Evolutionary conservation across 2,888 invertebrate genomes (phyloP).

Genomic region (Pristionchus entomophagus): DNA sequence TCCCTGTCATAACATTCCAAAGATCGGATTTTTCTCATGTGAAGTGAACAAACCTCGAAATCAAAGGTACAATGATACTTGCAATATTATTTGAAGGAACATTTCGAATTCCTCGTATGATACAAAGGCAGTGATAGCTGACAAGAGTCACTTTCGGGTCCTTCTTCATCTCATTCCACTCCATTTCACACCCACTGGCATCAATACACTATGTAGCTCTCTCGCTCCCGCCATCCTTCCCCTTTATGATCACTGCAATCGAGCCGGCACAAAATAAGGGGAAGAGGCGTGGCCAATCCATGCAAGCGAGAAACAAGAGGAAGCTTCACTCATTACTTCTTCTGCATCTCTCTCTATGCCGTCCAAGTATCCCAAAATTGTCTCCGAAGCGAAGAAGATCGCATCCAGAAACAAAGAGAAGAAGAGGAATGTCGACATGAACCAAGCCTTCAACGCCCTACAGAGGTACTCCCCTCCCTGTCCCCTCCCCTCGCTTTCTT

Average conservation of each 20-base stretch:
- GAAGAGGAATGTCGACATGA: conserved; percentile 50
- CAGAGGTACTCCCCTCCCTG: conserved; percentile 16
- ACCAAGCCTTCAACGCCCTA: conserved; percentile 50
- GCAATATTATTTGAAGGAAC: too few relatives aligned
- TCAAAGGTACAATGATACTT: too few relatives aligned
- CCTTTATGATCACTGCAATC: conserved; percentile 10
- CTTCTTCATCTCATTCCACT: neutral
- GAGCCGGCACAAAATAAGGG: neutral
- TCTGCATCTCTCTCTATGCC: conserved; percentile 6
- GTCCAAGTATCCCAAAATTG: conserved; percentile 5
- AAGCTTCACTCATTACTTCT: neutral
- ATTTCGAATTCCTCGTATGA: too few relatives aligned
- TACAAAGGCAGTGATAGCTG: conserved; percentile 13
- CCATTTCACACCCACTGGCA: neutral
- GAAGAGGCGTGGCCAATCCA: conserved; percentile 11
- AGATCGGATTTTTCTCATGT: too few relatives aligned
- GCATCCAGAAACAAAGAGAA: conserved; percentile 49
- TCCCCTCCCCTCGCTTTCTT: too few relatives aligned
- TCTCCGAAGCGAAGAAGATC: neutral
- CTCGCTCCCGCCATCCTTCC: neutral
- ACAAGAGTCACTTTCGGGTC: conserved; percentile 11
- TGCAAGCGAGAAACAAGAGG: neutral
- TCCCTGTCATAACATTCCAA: too few relatives aligned
- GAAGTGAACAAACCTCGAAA: too few relatives aligned
- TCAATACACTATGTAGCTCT: too few relatives aligned